A percentile compares a stretch with the other conserved stretches of the same genome.
These are phyloP conservation scores for Microtus ochrogaster DNA, from an alignment of 2,113 vertebrate species.

Conservation along the genomic window DNA sequence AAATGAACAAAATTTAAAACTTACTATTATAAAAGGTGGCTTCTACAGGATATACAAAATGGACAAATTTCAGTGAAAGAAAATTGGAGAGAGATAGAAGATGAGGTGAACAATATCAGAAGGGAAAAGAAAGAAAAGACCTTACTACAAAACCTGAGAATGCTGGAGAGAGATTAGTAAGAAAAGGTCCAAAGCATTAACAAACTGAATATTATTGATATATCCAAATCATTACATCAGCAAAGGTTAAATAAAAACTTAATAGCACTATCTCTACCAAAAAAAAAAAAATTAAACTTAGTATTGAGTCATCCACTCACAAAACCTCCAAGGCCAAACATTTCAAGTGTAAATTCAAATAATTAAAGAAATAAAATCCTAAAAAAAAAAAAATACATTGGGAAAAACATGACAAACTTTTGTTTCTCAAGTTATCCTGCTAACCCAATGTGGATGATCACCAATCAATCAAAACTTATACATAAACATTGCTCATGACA, in stretches of 20 bases:
- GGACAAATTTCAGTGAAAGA: neutral
- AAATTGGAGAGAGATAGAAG: neutral
- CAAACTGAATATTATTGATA: neutral
- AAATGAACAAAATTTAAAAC: slow-evolving; percentile 14
- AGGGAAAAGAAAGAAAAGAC: neutral
- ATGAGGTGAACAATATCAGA: neutral
- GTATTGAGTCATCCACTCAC: neutral
- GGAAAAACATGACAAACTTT: neutral
- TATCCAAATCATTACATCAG: neutral
- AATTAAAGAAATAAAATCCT: neutral
- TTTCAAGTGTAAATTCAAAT: neutral
- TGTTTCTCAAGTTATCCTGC: neutral
- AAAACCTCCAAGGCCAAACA: slow-evolving; percentile 18
- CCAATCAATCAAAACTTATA: neutral
- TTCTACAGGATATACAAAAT: neutral
- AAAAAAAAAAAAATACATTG: neutral
- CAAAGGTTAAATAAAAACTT: neutral
- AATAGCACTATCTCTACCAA: neutral
- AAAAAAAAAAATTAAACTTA: neutral
- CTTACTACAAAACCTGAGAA: neutral
- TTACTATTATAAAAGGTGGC: neutral
- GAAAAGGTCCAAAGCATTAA: neutral
- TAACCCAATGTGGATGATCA: neutral
- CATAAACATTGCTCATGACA: neutral
- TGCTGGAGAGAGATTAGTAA: neutral